A percentile compares a stretch with the other conserved stretches of the same genome.
phyloP scores from a whole-genome alignment of 2,113 vertebrate genomes.

The Scalopus aquaticus region DNA sequence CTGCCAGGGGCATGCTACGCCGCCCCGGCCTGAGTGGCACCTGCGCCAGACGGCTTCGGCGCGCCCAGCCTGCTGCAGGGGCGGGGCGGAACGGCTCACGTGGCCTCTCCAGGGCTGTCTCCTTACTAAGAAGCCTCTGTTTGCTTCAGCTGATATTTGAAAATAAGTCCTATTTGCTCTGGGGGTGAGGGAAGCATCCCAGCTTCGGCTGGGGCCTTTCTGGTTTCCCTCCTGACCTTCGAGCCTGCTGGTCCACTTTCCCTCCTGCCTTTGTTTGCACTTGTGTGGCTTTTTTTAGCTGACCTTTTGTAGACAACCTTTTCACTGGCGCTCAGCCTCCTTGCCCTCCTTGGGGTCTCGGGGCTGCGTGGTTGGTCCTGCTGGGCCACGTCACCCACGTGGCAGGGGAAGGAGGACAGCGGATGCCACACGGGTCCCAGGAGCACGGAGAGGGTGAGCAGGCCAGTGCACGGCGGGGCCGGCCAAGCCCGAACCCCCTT shows the following conservation, averaged over 20 bases:
- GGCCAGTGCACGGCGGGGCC: too few relatives aligned
- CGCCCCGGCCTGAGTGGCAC: not conserved
- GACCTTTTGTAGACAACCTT: conserved; percentile 10
- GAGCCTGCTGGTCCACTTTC: conserved; percentile 30
- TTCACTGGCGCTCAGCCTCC: not conserved
- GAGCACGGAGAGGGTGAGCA: not conserved
- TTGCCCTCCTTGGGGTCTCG: not conserved
- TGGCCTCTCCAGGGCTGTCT: not conserved
- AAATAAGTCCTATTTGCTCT: conserved; percentile 14
- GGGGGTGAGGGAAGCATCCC: not conserved
- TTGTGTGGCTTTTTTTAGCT: not conserved
- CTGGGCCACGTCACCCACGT: rapidly evolving
- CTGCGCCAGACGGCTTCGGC: not conserved
- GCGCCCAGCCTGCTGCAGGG: not conserved
- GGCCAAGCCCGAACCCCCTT: not conserved
- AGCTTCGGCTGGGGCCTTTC: not conserved
- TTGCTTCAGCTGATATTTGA: not conserved
- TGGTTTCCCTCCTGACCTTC: conserved; percentile 38
- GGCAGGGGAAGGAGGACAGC: not conserved
- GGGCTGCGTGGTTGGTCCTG: not conserved
- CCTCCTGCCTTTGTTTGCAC: conserved; percentile 1
- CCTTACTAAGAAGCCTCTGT: not conserved
- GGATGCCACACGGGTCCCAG: rapidly evolving
- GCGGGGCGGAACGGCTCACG: rapidly evolving
- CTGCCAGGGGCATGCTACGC: too few relatives aligned